Percentiles rank a stretch among this genome's conserved stretches.
These are phyloP conservation scores for Eupithecia subumbrata DNA, from an alignment of 2,888 invertebrate genomes.

Conservation along the genomic window DNA sequence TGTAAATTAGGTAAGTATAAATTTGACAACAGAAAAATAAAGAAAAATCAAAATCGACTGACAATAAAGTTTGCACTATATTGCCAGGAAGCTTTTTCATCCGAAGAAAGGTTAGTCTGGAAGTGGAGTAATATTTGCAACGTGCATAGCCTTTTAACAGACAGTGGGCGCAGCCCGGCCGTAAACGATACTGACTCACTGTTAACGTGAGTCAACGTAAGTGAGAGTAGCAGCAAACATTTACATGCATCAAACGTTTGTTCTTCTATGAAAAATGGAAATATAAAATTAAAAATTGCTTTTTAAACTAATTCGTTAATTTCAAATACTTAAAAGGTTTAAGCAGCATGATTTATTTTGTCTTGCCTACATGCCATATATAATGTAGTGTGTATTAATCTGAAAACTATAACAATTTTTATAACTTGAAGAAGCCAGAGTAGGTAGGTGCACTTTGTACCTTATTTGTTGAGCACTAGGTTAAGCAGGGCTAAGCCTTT, in stretches of 20 bases:
- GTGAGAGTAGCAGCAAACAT: background rate
- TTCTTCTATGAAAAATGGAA: background rate
- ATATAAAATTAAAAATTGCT: background rate
- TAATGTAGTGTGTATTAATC: background rate
- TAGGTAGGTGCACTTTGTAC: background rate
- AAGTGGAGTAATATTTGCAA: background rate
- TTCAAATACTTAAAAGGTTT: too few relatives aligned
- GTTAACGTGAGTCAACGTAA: constrained; percentile 3
- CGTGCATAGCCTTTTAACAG: background rate
- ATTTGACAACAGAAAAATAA: background rate
- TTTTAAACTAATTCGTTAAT: too few relatives aligned
- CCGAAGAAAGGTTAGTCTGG: background rate
- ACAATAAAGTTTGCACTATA: background rate
- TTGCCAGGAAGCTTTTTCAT: background rate
- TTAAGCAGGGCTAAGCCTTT: background rate
- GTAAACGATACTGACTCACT: constrained; percentile 13
- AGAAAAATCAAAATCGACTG: too few relatives aligned
- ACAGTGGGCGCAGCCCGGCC: constrained; percentile 7
- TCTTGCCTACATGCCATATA: too few relatives aligned
- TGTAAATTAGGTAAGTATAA: too few relatives aligned
- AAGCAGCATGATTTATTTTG: too few relatives aligned
- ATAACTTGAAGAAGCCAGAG: background rate
- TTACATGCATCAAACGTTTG: background rate
- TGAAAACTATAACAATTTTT: background rate
- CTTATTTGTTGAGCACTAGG: background rate